Base-by-base conservation (phyloP, 2,797 vertebrate genomes). In the Hyperoplus lanceolatus region DNA sequence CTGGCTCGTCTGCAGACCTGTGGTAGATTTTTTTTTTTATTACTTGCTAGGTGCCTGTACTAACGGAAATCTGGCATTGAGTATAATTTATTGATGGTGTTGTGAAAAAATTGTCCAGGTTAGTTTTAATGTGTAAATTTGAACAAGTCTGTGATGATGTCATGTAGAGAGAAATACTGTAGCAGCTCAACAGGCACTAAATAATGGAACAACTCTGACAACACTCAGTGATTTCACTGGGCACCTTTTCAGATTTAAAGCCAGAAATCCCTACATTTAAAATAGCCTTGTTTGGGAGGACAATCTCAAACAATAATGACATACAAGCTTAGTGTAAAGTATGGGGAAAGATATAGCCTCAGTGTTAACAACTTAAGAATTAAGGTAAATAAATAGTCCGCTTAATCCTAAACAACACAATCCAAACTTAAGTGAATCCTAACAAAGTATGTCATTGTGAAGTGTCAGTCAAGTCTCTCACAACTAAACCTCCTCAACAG, bases 1-100 rank as follows among this genome's bases (percentile, higher is more conserved):
- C 83, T 97, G 90, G 54, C 93, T 96, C 12, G 94, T 95, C 87
- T 96, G 94, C 85, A 99, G 94, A 88, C 94, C 94, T 96, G 85
- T 48, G 16, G 42, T 6, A 56, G 6, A 10, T 67, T 4, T 15
- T 43, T 21, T 21, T 46, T 46, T 5, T 41, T 70, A 42, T 75
- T 68, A 3, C 66, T 16, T 2, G 39, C 73, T 4, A 85, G 41
- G 64, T 41, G 4, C 7, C 39, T 21, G 14, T 5, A 2, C 16
- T 5, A 11, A 49, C 11, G 12, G 8, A 36, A 16, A 36, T 55
- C 18, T 6, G 18, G 36, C 13, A 11, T 50, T 45, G 18, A 13
- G 39, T 7, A 13, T 6, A 15, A 43, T 4, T 45, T 7, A 38
- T 38, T n/a, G 12, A 43, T 6, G 15, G 12, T 36, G 38, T 18